Conservation (phyloP, 2,113 vertebrate genomes). For the Cyprinodon variegatus region DNA sequence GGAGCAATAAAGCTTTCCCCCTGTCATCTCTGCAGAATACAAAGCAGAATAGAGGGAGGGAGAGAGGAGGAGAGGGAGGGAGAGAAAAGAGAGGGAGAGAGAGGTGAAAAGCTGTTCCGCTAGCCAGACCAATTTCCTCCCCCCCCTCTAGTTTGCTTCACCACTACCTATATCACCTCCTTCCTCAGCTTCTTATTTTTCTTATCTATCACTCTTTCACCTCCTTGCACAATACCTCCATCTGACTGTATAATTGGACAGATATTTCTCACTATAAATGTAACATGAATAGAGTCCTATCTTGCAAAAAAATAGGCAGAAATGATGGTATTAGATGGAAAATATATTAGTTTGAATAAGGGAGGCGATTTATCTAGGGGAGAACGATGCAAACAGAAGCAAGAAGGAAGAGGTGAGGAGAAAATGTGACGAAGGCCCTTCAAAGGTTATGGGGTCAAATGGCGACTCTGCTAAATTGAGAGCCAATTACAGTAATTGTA, state of each 20-base stretch:
- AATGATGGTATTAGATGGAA: slow-evolving; percentile 11
- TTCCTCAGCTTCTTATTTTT: slow-evolving; percentile 59
- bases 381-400: slow-evolving; percentile 76
- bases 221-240: slow-evolving; percentile 52
- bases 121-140: slow-evolving; percentile 85
- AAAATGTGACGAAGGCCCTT: slow-evolving; percentile 30
- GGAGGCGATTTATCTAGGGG: slow-evolving; percentile 36
- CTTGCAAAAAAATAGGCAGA: slow-evolving; percentile 44
- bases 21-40: slow-evolving; percentile 88
- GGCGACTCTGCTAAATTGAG: slow-evolving; percentile 72
- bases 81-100: slow-evolving; percentile 65
- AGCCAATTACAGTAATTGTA: slow-evolving; percentile 81
- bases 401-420: slow-evolving; percentile 46
- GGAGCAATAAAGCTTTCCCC: slow-evolving; percentile 87
- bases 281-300: slow-evolving; percentile 63
- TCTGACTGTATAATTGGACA: slow-evolving; percentile 45
- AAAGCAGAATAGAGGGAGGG: slow-evolving; percentile 83
- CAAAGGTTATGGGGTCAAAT: slow-evolving; percentile 76
- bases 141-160: slow-evolving; percentile 58
- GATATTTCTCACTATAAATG: slow-evolving; percentile 68
- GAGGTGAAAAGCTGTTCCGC: slow-evolving; percentile 87
- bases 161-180: slow-evolving; percentile 63
- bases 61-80: slow-evolving; percentile 67
- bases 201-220: slow-evolving; percentile 62
- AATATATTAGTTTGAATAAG: slow-evolving; percentile 8